Percentiles rank a stretch among this genome's conserved stretches.
Evolutionary conservation across 1,140 invertebrate genomes (phyloP).

Genomic region (Vanessa atalanta): DNA sequence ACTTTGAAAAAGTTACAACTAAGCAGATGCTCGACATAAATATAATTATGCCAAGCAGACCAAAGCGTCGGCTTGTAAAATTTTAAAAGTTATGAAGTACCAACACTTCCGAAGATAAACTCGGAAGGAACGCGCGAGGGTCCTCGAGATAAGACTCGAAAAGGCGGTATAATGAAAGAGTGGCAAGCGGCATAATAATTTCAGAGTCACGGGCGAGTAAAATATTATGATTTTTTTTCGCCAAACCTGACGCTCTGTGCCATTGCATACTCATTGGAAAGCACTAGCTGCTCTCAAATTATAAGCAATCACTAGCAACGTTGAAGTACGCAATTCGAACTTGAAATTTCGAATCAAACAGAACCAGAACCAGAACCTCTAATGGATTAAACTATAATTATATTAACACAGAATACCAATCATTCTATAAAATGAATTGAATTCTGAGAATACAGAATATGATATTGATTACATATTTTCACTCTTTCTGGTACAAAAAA

Average conservation of each 20-base stretch:
- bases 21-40: conserved; percentile 10
- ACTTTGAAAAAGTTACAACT: background rate
- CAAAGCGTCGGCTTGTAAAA: conserved; percentile 37
- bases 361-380: no score
- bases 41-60: conserved; percentile 35
- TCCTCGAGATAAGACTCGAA: conserved; percentile 48
- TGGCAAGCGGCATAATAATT: conserved; percentile 44
- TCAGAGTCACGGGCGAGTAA: conserved; percentile 36
- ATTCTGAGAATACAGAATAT: no score
- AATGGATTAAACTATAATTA: no score
- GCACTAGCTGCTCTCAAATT: background rate
- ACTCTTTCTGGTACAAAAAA: no score
- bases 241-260: conserved; percentile 22
- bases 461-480: no score
- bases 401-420: no score
- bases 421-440: no score
- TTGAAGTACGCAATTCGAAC: no score
- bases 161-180: conserved; percentile 50
- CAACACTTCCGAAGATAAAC: conserved; percentile 54
- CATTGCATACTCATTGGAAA: conserved; percentile 10
- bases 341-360: no score
- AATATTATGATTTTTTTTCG: conserved; percentile 33
- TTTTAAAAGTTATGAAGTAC: conserved; percentile 50
- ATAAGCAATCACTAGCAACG: no score
- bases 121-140: conserved; percentile 45